Percentiles rank a stretch among this genome's conserved stretches.
phyloP scores from a whole-genome alignment of 2,113 vertebrate species.

The Ovis canadensis region DNA sequence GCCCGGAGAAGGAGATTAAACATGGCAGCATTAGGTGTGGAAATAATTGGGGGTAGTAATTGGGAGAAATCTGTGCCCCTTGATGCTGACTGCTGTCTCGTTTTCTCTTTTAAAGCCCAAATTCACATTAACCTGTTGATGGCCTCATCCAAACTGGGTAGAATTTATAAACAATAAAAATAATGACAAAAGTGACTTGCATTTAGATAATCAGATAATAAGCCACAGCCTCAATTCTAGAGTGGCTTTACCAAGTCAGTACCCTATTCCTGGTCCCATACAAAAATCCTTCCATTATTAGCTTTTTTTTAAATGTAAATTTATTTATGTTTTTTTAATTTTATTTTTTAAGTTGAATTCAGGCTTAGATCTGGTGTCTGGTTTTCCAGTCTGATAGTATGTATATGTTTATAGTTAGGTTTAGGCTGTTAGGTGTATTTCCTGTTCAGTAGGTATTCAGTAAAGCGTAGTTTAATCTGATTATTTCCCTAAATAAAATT shows the following conservation, averaged over 20 bases:
- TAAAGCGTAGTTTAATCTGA: background rate
- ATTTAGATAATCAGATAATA: slow-evolving; percentile 20
- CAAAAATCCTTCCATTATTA: background rate
- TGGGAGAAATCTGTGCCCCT: slow-evolving; percentile 43
- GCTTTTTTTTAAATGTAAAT: background rate
- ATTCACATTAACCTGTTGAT: slow-evolving; percentile 39
- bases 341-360: background rate
- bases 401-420: background rate
- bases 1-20: slow-evolving; percentile 59
- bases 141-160: slow-evolving; percentile 10
- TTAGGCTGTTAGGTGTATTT: background rate
- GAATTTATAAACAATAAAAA: slow-evolving; percentile 53
- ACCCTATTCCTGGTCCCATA: background rate
- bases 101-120: slow-evolving; percentile 46
- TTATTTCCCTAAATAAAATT: background rate
- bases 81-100: background rate
- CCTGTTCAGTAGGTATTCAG: background rate
- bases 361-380: background rate
- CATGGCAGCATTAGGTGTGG: slow-evolving; percentile 54
- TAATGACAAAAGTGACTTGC: slow-evolving; percentile 34
- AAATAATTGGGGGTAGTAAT: slow-evolving; percentile 65
- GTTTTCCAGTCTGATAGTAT: background rate
- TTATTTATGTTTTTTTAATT: background rate
- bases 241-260: background rate
- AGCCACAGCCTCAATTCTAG: background rate